Conservation (phyloP, 2,888 invertebrate genomes). For the Coleophora flavipennella region DNA sequence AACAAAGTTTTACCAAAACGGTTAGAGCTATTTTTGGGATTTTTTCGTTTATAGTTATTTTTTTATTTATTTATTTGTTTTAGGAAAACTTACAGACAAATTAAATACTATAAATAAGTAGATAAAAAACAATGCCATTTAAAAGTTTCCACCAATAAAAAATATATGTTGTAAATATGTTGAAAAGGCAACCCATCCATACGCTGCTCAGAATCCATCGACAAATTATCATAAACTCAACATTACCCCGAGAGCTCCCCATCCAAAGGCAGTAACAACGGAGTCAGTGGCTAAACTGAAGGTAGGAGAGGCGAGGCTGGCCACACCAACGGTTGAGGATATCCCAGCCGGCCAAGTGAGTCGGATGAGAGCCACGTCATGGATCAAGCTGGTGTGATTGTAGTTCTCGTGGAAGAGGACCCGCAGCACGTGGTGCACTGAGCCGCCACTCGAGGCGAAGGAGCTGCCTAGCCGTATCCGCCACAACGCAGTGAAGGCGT, state of each 20-base stretch:
- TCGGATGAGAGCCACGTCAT: slow-evolving; percentile 36
- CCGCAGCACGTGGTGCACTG: slow-evolving; percentile 14
- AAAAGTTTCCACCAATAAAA: too few species aligned
- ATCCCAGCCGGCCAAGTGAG: slow-evolving; percentile 19
- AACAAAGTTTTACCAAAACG: too few species aligned
- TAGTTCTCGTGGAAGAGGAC: slow-evolving; percentile 25
- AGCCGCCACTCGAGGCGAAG: slow-evolving; percentile 23
- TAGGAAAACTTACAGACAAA: too few species aligned
- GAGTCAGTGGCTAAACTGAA: slow-evolving; percentile 22
- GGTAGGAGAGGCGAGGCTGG: slow-evolving; percentile 23
- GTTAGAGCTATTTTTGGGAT: too few species aligned
- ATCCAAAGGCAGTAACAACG: slow-evolving; percentile 27
- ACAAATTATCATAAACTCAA: background rate
- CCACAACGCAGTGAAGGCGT: slow-evolving; percentile 21
- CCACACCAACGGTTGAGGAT: slow-evolving; percentile 18
- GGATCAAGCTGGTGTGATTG: slow-evolving; percentile 15
- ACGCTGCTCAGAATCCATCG: too few species aligned
- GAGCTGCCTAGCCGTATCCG: slow-evolving; percentile 29
- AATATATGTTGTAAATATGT: too few species aligned
- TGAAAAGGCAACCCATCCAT: too few species aligned
- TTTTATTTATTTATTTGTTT: too few species aligned
- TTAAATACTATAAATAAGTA: too few species aligned
- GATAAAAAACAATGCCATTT: too few species aligned
- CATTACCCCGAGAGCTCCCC: slow-evolving; percentile 32
- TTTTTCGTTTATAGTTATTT: too few species aligned